These are phyloP conservation scores for Nephrotoma flavescens DNA, from an alignment of 2,888 invertebrate genomes.

Conservation along the genomic window DNA sequence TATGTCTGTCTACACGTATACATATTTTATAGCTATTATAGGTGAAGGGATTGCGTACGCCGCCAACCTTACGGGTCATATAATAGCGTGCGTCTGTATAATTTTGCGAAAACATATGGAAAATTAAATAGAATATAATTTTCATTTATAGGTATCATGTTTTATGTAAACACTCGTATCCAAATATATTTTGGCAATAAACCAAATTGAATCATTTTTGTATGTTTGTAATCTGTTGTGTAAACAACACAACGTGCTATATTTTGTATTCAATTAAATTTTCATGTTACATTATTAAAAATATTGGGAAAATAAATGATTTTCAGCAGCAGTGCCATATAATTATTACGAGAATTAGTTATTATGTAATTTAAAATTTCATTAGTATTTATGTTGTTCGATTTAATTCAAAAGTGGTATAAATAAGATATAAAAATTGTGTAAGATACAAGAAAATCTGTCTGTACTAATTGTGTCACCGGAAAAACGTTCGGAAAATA, in stretches of 20 bases:
- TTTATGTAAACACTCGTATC: neutral
- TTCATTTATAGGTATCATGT: neutral
- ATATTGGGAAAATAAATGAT: neutral
- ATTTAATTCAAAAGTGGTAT: no score
- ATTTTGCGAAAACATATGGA: no score
- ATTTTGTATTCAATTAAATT: neutral
- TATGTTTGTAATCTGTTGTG: neutral
- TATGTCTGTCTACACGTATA: neutral
- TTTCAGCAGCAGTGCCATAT: neutral
- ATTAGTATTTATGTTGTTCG: neutral
- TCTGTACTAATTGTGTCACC: neutral
- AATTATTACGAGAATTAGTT: no score
- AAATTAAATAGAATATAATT: neutral
- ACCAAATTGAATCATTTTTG: neutral
- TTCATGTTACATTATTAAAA: neutral
- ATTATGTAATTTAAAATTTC: neutral
- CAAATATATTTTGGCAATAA: neutral
- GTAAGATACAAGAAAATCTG: neutral
- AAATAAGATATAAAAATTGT: no score
- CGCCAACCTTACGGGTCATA: neutral
- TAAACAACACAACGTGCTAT: neutral
- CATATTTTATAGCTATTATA: no score
- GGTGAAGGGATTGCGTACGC: neutral
- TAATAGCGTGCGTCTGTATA: neutral
- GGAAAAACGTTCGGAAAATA: neutral